Percentiles rank a stretch among this genome's conserved stretches.
Conservation (phyloP, 2,113 vertebrate genomes). For the Parus major region DNA sequence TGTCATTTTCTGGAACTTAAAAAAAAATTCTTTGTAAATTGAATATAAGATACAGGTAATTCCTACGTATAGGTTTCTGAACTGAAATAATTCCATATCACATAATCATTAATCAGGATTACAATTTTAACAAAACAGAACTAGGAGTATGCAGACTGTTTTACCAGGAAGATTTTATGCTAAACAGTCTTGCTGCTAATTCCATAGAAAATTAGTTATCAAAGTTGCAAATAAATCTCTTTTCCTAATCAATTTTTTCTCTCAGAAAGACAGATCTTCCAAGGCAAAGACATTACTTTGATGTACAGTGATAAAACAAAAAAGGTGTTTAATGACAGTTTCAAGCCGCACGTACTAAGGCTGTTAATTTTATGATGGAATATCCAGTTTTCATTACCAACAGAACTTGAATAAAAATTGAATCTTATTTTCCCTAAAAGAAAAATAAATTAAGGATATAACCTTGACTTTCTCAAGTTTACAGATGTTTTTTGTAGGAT, state of each 20-base stretch:
- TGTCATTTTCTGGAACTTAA: rapidly evolving
- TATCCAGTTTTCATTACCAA: neutral
- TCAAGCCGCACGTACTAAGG: neutral
- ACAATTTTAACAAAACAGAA: neutral
- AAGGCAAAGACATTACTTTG: neutral
- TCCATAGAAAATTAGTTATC: neutral
- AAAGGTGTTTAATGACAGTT: neutral
- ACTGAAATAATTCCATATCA: neutral
- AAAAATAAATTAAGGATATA: neutral
- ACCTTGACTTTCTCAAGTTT: neutral
- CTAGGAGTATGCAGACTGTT: neutral
- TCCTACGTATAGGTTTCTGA: neutral
- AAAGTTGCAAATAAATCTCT: neutral
- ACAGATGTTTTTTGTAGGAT: neutral
- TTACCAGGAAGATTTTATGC: neutral
- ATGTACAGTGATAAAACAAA: neutral
- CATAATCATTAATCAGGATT: neutral
- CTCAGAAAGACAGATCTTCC: neutral
- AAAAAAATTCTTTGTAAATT: neutral
- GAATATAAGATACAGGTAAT: neutral
- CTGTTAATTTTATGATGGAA: neutral
- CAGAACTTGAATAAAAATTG: neutral
- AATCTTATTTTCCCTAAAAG: neutral
- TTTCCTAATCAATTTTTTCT: neutral
- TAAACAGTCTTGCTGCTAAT: neutral